Percentiles rank a stretch among this genome's conserved stretches.
phyloP scores from a whole-genome alignment of 2,888 invertebrate species.

The Meiosimyza decipiens region DNA sequence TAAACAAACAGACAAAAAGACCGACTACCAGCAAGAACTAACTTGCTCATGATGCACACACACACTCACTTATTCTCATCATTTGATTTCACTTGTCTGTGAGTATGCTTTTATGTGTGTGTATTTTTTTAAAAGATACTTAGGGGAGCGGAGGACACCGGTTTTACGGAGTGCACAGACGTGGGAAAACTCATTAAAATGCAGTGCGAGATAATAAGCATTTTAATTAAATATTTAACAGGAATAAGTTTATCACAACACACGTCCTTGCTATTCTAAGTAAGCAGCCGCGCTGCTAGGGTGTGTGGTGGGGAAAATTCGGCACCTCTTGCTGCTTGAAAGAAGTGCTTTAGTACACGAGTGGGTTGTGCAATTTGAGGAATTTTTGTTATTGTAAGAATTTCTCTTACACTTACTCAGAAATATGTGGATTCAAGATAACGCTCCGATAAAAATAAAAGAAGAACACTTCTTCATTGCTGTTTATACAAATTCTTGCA shows the following conservation, averaged over 20 bases:
- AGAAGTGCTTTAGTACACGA: neutral
- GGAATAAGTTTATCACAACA: conserved; percentile 65
- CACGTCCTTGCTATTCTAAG: conserved; percentile 5
- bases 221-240: conserved; percentile 62
- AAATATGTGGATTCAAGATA: conserved; percentile 20
- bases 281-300: neutral
- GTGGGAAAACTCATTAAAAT: conserved; percentile 53
- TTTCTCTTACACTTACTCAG: conserved; percentile 27
- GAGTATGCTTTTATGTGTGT: neutral
- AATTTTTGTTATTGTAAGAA: conserved; percentile 36
- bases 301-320: neutral
- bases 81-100: conserved; percentile 6
- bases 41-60: neutral
- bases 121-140: neutral
- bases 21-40: conserved; percentile 5
- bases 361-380: conserved; percentile 30
- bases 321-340: neutral
- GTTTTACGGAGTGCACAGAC: neutral
- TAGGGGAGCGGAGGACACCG: too few species aligned
- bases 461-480: too few species aligned
- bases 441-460: conserved; percentile 17
- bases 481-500: conserved; percentile 9
- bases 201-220: conserved; percentile 49
- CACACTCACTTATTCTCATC: conserved; percentile 10
- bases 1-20: conserved; percentile 2